Evolutionary conservation across 2,113 vertebrate species (phyloP), one percentile per base, ranked within the genome.

Genomic region (Tylochromis polylepis): DNA sequence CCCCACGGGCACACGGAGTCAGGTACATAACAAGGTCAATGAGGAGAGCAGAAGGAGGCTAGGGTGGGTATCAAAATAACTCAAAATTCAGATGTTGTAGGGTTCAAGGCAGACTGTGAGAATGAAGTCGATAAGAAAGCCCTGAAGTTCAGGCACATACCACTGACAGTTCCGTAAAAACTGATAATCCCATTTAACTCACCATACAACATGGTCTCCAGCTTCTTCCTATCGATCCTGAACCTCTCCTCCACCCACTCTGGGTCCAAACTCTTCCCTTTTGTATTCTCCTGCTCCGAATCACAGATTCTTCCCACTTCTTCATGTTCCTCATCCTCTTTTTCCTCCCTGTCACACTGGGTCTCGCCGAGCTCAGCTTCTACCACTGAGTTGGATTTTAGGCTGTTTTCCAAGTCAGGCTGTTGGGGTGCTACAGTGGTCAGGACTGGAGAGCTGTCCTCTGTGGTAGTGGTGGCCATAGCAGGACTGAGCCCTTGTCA

Each of bases 161-260:
- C 18, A 10, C 5, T 60, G 20, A 67, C 18, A 29, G 20, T 24
- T 41, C 34, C 18, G 16, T 27, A 75, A 34, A 31, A 77, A 51
- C 12, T 31, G 46, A 77, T 77, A 20, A 77, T 77, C 27, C 24
- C 31, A 22, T 41, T 43, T 65, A 24, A 93, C 96, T 96, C 90
- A 97, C 96, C 92, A 55, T 96, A 96, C 91, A 97, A 87, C 96
- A 97, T 97, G 87, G 70, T 91, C 90, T 97, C 96, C 89, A 97
- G 95, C 91, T 96, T 97, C 94, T 96, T 97, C 91, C 96, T 94
- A 94, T 97, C 96, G 6, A 97, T 97, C 88, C 96, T 94, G 93
- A 97, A 97, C 84, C 96, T 95, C 89, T 97, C 96, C 85, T 97
- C 96, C 88, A 96, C 89, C 95, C 95, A 96, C 18, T 97, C 95